A percentile compares a stretch with the other conserved stretches of the same genome.
Evolutionary conservation across 2,888 invertebrate species (phyloP).

Genomic region (Catotricha subobsoleta): DNA sequence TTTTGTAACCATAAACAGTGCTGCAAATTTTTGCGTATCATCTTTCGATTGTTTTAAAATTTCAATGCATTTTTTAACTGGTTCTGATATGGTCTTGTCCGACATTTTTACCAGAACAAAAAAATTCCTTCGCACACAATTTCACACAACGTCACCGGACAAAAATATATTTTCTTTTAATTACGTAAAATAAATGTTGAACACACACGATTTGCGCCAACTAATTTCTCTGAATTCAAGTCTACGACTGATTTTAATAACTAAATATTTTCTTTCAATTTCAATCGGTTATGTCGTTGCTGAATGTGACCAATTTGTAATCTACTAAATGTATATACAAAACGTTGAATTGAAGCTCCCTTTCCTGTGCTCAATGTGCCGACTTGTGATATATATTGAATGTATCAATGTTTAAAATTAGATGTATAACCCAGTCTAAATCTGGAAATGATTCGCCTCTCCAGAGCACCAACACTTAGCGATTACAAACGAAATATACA

Average conservation of each 20-base stretch:
- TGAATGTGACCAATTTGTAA: too few relatives aligned
- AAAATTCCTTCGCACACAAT: background rate
- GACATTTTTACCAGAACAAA: slow-evolving; percentile 17
- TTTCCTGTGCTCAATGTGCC: too few relatives aligned
- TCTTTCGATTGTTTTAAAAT: slow-evolving; percentile 61
- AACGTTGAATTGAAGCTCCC: too few relatives aligned
- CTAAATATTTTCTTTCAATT: too few relatives aligned
- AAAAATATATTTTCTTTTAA: background rate
- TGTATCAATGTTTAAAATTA: too few relatives aligned
- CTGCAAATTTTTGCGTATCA: slow-evolving; percentile 84
- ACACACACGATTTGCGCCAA: too few relatives aligned
- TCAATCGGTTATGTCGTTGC: too few relatives aligned
- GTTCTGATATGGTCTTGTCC: slow-evolving; percentile 44
- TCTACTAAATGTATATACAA: too few relatives aligned
- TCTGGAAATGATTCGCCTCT: slow-evolving; percentile 1
- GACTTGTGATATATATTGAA: too few relatives aligned
- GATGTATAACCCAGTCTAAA: background rate
- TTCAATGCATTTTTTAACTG: slow-evolving; percentile 67
- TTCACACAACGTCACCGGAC: background rate
- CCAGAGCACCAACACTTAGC: background rate
- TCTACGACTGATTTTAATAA: background rate
- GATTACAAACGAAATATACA: background rate
- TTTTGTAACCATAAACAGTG: slow-evolving; percentile 81
- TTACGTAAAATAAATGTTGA: too few relatives aligned
- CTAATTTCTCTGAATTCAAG: background rate